phyloP scores from a whole-genome alignment of 2,797 vertebrate genomes.

The Pachyuromys duprasi region DNA sequence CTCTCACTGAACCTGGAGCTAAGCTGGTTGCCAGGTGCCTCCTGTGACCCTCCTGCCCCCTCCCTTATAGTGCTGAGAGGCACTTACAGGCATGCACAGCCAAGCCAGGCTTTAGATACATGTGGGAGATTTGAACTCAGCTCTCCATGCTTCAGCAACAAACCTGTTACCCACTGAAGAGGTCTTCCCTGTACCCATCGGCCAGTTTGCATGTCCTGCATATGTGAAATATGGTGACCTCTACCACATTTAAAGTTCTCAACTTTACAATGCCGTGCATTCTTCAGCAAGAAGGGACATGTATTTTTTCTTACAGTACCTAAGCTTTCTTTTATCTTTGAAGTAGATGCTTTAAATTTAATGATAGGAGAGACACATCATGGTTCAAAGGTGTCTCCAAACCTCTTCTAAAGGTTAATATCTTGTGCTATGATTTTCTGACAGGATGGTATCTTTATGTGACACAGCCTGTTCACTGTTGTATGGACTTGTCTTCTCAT shows the following conservation, averaged over 20 bases:
- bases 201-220: not conserved
- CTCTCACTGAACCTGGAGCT: not conserved
- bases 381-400: not conserved
- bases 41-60: not conserved
- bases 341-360: not conserved
- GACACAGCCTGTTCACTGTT: not conserved
- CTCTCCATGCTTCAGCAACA: not conserved
- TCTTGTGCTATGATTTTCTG: conserved; percentile 27
- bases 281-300: not conserved
- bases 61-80: not conserved
- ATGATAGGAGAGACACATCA: not conserved
- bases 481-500: no score
- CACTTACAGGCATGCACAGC: not conserved
- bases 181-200: no score
- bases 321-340: not conserved
- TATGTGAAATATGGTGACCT: not conserved
- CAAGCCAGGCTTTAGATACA: not conserved
- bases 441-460: not conserved
- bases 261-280: no score
- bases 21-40: not conserved
- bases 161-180: not conserved
- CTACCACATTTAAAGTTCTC: not conserved
- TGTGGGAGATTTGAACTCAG: not conserved
- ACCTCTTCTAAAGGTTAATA: not conserved
- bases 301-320: not conserved